These are phyloP conservation scores for Amblyopsis hoosieri DNA, from an alignment of 2,797 vertebrate genomes.

Conservation along the genomic window DNA sequence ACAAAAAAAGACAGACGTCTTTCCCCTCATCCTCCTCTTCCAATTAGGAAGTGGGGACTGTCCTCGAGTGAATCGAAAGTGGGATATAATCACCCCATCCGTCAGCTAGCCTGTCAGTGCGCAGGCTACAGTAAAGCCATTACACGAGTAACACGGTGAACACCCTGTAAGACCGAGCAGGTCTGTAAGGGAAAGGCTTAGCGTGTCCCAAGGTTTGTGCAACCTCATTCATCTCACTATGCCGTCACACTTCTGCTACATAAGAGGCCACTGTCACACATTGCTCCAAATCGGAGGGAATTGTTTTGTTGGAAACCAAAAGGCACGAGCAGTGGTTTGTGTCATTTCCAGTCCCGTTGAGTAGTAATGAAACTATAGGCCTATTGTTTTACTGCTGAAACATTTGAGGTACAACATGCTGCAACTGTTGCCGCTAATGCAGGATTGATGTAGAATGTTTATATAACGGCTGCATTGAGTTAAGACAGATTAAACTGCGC, in stretches of 20 bases:
- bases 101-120: constrained; percentile 62
- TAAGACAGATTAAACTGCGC: constrained; percentile 16
- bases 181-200: constrained; percentile 22
- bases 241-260: no score
- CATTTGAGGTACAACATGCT: not conserved
- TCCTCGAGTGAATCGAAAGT: constrained; percentile 56
- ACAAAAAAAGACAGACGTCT: constrained; percentile 33
- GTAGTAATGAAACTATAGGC: not conserved
- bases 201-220: constrained; percentile 12
- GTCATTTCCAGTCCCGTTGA: not conserved
- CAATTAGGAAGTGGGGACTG: constrained; percentile 66
- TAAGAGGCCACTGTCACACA: not conserved
- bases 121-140: constrained; percentile 49
- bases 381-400: not conserved
- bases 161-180: constrained; percentile 30
- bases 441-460: not conserved
- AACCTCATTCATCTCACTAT: not conserved
- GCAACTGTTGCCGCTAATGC: not conserved
- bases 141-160: constrained; percentile 38
- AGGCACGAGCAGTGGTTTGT: not conserved
- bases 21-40: constrained; percentile 53
- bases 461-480: not conserved
- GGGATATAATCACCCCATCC: constrained; percentile 65
- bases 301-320: not conserved
- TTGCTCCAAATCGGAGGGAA: not conserved